phyloP scores from a whole-genome alignment of 1,140 invertebrate genomes.

The Drosophila nannoptera region DNA sequence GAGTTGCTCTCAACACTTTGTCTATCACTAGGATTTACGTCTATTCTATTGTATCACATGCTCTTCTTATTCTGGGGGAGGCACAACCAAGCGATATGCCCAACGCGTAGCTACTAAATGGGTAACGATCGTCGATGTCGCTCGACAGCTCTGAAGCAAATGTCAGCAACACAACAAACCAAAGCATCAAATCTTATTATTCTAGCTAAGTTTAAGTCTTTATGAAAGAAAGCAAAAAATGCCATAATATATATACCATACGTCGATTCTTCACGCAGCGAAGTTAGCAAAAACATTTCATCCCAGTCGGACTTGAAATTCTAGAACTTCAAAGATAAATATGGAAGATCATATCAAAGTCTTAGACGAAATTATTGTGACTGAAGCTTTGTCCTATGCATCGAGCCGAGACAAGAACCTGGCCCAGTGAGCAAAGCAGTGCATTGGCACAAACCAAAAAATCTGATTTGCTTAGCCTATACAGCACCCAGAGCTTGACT shows the following conservation, averaged over 20 bases:
- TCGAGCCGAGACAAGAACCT: constrained; percentile 5
- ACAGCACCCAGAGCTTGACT: not conserved
- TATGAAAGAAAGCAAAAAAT: not conserved
- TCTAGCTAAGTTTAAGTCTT: constrained; percentile 7
- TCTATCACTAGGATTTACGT: constrained; percentile 6
- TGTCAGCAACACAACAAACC: not conserved
- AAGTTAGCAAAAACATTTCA: not conserved
- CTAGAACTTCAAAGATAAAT: not conserved
- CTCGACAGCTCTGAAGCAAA: constrained; percentile 34
- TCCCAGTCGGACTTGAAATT: not conserved
- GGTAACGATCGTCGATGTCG: constrained; percentile 38
- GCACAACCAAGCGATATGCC: constrained; percentile 40
- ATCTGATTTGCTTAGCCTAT: not conserved
- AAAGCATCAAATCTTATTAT: constrained; percentile 5
- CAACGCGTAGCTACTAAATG: constrained; percentile 56
- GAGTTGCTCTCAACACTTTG: not conserved
- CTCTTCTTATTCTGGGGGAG: not conserved
- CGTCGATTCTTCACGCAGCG: not conserved
- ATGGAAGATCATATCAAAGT: not conserved
- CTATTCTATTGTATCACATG: constrained; percentile 1
- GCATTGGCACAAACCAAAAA: no score
- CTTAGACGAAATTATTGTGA: not conserved
- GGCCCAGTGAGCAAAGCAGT: no score
- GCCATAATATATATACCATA: not conserved
- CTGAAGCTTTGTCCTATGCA: not conserved